A percentile compares a stretch with the other conserved stretches of the same genome.
These are phyloP conservation scores for Sebastes umbrosus DNA, from an alignment of 2,797 vertebrate species.

Conservation along the genomic window DNA sequence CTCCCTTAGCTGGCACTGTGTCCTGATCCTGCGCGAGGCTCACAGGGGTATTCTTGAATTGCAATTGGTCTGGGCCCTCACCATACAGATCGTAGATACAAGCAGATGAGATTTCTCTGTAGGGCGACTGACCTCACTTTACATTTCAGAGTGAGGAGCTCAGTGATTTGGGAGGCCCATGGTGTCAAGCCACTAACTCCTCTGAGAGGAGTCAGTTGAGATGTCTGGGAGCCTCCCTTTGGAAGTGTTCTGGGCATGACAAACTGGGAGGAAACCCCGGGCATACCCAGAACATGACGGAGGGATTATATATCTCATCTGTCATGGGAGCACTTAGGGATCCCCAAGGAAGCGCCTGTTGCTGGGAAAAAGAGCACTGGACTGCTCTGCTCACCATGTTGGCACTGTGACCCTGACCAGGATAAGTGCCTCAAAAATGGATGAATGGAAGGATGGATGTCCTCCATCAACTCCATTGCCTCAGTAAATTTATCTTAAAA, in stretches of 20 bases:
- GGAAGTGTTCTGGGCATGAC: constrained; percentile 31
- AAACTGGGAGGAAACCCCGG: constrained; percentile 42
- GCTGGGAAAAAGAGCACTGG: constrained; percentile 25
- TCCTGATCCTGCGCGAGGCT: background rate
- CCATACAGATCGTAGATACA: background rate
- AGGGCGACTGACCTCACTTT: background rate
- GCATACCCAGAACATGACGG: constrained; percentile 33
- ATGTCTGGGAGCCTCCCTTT: constrained; percentile 43
- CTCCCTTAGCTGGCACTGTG: background rate
- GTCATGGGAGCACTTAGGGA: constrained; percentile 37
- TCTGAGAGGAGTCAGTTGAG: constrained; percentile 15
- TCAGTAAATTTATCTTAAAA: constrained; percentile 9
- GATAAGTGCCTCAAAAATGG: constrained; percentile 20
- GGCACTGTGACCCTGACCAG: constrained; percentile 24
- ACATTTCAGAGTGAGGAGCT: constrained; percentile 27
- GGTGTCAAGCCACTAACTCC: constrained; percentile 1
- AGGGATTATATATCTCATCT: constrained; percentile 48
- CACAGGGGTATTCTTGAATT: background rate
- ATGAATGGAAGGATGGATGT: constrained; percentile 30
- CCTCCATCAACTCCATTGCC: constrained; percentile 1
- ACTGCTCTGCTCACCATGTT: constrained; percentile 18
- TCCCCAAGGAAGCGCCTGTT: constrained; percentile 31
- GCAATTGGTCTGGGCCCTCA: background rate
- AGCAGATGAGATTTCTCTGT: background rate
- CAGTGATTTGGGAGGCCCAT: constrained; percentile 17